phyloP scores from a whole-genome alignment of 2,113 vertebrate species.

The Aegithalos caudatus region DNA sequence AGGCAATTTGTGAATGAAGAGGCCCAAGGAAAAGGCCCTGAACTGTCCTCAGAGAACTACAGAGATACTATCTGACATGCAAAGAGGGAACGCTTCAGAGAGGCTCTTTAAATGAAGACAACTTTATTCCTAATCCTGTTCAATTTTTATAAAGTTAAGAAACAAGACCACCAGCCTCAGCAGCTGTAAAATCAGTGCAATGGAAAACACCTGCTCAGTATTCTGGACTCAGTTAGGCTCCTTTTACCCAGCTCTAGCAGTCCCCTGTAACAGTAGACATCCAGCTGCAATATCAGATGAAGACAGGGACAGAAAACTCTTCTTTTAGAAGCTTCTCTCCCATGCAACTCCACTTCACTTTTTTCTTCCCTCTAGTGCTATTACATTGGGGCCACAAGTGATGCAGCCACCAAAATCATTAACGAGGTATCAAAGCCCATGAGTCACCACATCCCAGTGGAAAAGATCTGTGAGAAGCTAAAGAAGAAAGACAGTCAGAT shows the following conservation, averaged over 20 bases:
- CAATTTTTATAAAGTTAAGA: not conserved
- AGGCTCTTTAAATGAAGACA: not conserved
- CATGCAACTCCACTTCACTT: not conserved
- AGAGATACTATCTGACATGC: not conserved
- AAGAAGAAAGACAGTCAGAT: conserved; percentile 98
- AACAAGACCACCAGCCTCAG: not conserved
- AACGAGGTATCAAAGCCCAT: conserved; percentile 95
- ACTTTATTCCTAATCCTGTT: not conserved
- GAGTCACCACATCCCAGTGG: conserved; percentile 89
- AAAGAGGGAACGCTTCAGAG: not conserved
- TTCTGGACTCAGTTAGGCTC: not conserved
- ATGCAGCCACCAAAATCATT: conserved; percentile 96
- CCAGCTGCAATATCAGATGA: not conserved
- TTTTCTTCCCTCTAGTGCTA: conserved; percentile 84
- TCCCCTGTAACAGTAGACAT: not conserved
- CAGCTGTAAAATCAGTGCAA: not conserved
- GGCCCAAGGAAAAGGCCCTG: not conserved
- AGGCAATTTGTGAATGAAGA: not conserved
- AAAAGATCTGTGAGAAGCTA: conserved; percentile 95
- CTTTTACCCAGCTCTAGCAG: not conserved
- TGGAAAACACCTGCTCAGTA: not conserved
- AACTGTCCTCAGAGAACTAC: not conserved
- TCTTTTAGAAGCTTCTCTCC: not conserved
- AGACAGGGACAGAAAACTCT: not conserved
- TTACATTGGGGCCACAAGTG: conserved; percentile 92